Evolutionary conservation across 2,113 vertebrate species (phyloP), one percentile per base, ranked within the genome.

Genomic region (Ammodytes marinus): DNA sequence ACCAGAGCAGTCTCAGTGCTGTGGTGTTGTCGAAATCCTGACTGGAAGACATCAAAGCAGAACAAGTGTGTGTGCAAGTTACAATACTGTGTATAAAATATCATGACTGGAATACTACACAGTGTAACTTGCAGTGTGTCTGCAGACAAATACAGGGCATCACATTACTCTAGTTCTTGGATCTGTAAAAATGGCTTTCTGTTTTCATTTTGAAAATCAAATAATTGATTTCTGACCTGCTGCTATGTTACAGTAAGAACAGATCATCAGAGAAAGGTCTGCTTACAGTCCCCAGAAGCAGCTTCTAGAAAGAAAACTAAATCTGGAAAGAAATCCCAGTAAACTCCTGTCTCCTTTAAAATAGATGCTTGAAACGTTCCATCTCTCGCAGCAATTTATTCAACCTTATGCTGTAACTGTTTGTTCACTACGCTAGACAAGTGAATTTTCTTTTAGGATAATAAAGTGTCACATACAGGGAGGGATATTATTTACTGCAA

Each of bases 211-310:
- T 17, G 27, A 39, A 5, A 53, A 45, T 54, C 7, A 53, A 80
- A 68, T n/a, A 39, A 46, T 61, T n/a, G 3, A 61, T 64, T 79
- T 63, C 12, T 49, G 49, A 54, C 57, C 39, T 43, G 55, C 46
- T 27, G 15, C 40, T 10, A 39, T 15, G 11, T 40, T 27, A 19
- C 12, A 2, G 55, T 59, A 63, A 19, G 9, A 68, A 61, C 2
- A 13, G 43, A 19, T 14, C 42, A 64, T 17, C 13, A 17, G 49
- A 14, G 12, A n/a, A 13, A 17, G 11, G 40, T 70, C 12, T 78
- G 14, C 19, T 42, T n/a, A 27, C n/a, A 4, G 8, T 9, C 37
- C 8, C 17, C 5, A 45, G 5, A 43, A 45, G 47, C 47, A 61
- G 9, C 47, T 10, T 61, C 40, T 12, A 58, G 59, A 13, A 13